Evolutionary conservation across 2,113 vertebrate genomes (phyloP), one percentile per base, ranked within the genome.

Genomic region (Labrus mixtus): DNA sequence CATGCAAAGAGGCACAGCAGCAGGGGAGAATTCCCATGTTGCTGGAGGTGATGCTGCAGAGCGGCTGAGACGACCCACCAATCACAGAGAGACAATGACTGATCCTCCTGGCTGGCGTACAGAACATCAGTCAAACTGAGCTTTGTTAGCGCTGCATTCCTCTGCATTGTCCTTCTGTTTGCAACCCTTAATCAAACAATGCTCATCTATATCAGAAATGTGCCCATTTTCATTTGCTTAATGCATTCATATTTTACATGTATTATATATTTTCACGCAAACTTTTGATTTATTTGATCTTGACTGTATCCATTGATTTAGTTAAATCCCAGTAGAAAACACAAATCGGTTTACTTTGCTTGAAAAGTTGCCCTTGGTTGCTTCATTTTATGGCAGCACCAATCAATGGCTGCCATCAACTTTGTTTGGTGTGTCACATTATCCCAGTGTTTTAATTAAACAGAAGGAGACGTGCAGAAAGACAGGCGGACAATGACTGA

Each of bases 111-210:
- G 88, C 89, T 66, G 82, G 75, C 76, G 86, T 90, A 90, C 90
- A 87, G 87, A 74, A 90, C 90, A 93, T 93, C 92, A 92, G 78
- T 93, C 89, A 91, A 89, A 85, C 74, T 20, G 51, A 79, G 89
- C 89, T 88, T 90, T 92, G 91, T 90, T 81, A 19, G 75, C 10
- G 1, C 59, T 51, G 66, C 75, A 88, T 91, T 92, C 90, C 90
- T 84, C 63, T 41, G 59, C 19, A 82, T 83, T 83, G 84, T 84
- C 54, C 64, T 69, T 33, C 33, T 59, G 50, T 72, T 66, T 65
- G 25, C 29, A 20, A 45, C 65, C 60, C n/a, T 51, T 46, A 45
- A 85, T 85, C 45, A 83, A 65, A 81, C 41, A 73, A 57, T 53
- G 36, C 45, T 68, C 4, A 58, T 76, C 39, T 66, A 41, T 58